Conservation (phyloP, 2,888 invertebrate genomes). For the Mayetiola destructor region DNA sequence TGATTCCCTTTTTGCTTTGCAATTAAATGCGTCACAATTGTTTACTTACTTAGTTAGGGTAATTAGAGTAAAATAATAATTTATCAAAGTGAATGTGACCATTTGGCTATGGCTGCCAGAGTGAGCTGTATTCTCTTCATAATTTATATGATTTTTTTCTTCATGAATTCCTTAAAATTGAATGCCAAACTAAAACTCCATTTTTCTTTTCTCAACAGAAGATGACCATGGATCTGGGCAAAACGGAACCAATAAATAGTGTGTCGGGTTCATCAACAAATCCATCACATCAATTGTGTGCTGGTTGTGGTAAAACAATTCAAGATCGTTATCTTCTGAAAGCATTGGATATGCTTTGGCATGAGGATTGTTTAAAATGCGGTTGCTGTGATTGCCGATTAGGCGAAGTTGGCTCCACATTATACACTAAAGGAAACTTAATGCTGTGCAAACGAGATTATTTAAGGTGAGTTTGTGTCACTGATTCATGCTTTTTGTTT, state of each 20-base stretch:
- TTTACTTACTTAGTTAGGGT: neutral
- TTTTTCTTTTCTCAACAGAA: slow-evolving; percentile 21
- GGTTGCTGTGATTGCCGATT: slow-evolving; percentile 94
- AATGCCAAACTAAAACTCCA: no score
- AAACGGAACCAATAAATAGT: slow-evolving; percentile 45
- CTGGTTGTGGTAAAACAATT: slow-evolving; percentile 88
- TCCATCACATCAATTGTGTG: slow-evolving; percentile 57
- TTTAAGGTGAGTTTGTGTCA: slow-evolving; percentile 67
- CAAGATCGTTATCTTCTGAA: slow-evolving; percentile 81
- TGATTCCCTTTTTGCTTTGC: neutral
- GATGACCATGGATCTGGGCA: slow-evolving; percentile 82
- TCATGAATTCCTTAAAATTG: no score
- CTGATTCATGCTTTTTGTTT: no score
- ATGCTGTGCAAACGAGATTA: slow-evolving; percentile 93
- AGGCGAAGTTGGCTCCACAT: slow-evolving; percentile 89
- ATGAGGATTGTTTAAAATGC: slow-evolving; percentile 94
- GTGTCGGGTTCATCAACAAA: slow-evolving; percentile 30
- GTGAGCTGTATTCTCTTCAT: no score
- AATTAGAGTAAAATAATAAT: neutral
- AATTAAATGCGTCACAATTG: slow-evolving; percentile 4
- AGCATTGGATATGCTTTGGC: slow-evolving; percentile 90
- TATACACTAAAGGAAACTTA: slow-evolving; percentile 89
- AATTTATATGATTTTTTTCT: no score
- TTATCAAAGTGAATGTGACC: neutral
- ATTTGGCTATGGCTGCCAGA: no score